Percentiles rank a stretch among this genome's conserved stretches.
phyloP scores from a whole-genome alignment of 2,888 invertebrate species.

The Cephus nigrinus region DNA sequence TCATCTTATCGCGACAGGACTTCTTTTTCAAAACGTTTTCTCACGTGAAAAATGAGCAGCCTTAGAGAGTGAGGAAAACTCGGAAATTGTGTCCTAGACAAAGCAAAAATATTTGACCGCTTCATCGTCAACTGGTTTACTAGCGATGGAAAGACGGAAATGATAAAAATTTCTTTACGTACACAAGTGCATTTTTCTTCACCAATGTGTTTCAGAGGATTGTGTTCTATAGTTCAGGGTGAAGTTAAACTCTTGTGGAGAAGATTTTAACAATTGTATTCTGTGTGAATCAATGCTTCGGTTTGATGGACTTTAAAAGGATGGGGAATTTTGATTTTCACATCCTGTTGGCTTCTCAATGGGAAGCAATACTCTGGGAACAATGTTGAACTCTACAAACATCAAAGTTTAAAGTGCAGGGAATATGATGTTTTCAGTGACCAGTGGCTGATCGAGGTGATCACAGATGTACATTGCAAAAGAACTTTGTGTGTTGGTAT shows the following conservation, averaged over 20 bases:
- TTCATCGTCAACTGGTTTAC: neutral
- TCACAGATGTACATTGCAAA: neutral
- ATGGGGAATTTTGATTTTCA: neutral
- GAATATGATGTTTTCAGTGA: neutral
- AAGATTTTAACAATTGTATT: neutral
- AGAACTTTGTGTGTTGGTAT: neutral
- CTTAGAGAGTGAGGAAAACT: neutral
- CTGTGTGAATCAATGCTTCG: neutral
- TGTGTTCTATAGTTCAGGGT: neutral
- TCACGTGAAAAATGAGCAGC: neutral
- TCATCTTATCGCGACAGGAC: neutral
- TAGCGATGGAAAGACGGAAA: neutral
- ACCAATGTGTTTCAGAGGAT: neutral
- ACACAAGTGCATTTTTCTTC: neutral
- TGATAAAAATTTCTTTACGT: neutral
- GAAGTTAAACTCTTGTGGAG: neutral
- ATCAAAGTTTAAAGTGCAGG: neutral
- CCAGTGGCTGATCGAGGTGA: neutral
- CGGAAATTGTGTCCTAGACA: neutral
- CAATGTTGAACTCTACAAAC: neutral
- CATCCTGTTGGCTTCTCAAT: neutral
- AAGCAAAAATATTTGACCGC: neutral
- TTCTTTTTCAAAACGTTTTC: neutral
- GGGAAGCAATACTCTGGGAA: neutral
- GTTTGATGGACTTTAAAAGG: neutral